Conservation (phyloP, 2,797 vertebrate genomes). For the Ambastaia sidthimunki region DNA sequence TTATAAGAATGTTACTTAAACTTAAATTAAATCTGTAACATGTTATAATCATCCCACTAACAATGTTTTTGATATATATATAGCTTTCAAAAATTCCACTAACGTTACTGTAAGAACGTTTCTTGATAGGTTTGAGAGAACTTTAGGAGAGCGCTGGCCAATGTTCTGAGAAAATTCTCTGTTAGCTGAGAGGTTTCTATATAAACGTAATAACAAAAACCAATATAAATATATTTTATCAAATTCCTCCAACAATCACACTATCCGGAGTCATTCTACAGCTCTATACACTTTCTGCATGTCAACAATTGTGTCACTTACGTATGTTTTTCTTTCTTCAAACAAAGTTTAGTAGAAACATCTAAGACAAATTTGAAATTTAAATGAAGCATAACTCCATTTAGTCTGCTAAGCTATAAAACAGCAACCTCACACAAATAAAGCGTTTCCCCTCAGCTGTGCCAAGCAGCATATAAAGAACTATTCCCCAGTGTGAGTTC, state of each 20-base stretch:
- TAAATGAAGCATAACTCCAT: background rate
- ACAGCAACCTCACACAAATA: background rate
- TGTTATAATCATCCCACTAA: too few species aligned
- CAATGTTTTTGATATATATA: too few species aligned
- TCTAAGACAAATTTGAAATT: background rate
- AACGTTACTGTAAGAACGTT: too few species aligned
- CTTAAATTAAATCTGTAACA: too few species aligned
- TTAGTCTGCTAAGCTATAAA: conserved; percentile 15
- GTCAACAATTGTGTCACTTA: background rate
- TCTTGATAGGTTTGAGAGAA: too few species aligned
- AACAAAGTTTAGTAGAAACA: background rate
- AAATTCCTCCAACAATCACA: background rate
- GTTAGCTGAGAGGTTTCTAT: background rate
- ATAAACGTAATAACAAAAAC: background rate
- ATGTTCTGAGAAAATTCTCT: too few species aligned
- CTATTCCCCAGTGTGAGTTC: conserved; percentile 8
- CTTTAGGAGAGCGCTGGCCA: too few species aligned
- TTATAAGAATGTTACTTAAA: too few species aligned
- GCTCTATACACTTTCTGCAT: too few species aligned
- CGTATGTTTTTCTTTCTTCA: background rate
- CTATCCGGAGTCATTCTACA: too few species aligned
- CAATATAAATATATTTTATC: background rate
- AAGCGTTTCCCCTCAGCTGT: background rate
- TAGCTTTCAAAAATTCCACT: too few species aligned
- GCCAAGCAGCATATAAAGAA: conserved; percentile 14